phyloP scores from a whole-genome alignment of 2,888 invertebrate species.

The Hirtodrosophila cameraria region DNA sequence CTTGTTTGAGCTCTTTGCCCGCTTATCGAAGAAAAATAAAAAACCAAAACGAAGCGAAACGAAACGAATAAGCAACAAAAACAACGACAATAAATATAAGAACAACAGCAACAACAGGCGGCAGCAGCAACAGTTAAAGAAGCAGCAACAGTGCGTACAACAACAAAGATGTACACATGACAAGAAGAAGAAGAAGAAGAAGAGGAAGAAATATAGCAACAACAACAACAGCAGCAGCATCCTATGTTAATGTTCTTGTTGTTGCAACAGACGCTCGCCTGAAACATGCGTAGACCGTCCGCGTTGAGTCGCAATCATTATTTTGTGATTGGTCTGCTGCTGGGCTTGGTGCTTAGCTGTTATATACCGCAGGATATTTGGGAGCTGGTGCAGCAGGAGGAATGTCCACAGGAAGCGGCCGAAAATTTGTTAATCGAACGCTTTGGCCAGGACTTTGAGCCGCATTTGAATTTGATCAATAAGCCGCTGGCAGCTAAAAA shows the following conservation, averaged over 20 bases:
- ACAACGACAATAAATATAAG: constrained; percentile 23
- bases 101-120: neutral
- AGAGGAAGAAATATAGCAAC: too few species aligned
- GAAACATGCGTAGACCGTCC: constrained; percentile 81
- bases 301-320: constrained; percentile 83
- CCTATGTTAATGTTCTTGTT: constrained; percentile 34
- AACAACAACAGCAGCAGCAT: constrained; percentile 38
- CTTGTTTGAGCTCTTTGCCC: constrained; percentile 50
- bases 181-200: constrained; percentile 25
- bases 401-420: constrained; percentile 83
- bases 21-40: constrained; percentile 26
- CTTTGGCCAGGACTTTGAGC: constrained; percentile 84
- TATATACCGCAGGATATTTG: constrained; percentile 83
- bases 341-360: constrained; percentile 82
- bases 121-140: neutral
- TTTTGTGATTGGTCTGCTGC: constrained; percentile 82
- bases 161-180: constrained; percentile 62
- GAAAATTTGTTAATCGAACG: constrained; percentile 83
- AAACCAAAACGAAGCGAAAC: constrained; percentile 12
- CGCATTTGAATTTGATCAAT: constrained; percentile 84
- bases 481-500: constrained; percentile 84
- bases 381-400: constrained; percentile 83
- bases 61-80: constrained; percentile 21
- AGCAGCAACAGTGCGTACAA: constrained; percentile 32
- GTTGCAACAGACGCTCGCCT: constrained; percentile 41